These are phyloP conservation scores for Telmatochromis brichardi DNA, from an alignment of 2,113 vertebrate species.

Conservation along the genomic window DNA sequence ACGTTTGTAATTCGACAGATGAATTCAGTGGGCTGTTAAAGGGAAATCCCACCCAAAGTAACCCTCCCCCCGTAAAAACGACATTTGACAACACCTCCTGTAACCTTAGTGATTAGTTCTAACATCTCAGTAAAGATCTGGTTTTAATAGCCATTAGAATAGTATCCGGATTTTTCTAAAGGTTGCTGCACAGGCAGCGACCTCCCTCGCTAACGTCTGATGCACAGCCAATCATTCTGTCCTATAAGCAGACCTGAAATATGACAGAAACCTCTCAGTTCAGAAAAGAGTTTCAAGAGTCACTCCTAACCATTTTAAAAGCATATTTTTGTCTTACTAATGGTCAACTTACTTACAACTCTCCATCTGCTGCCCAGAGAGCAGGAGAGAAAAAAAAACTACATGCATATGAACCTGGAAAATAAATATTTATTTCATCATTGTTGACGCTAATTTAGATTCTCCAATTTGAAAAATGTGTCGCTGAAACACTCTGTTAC, in stretches of 20 bases:
- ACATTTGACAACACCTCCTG: not conserved
- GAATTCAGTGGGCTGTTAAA: not conserved
- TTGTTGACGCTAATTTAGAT: not conserved
- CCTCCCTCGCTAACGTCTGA: not conserved
- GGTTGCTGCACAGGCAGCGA: not conserved
- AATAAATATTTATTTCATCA: not conserved
- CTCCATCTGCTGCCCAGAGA: not conserved
- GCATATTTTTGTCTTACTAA: not conserved
- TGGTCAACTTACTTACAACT: not conserved
- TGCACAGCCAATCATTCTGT: not conserved
- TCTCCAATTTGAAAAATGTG: not conserved
- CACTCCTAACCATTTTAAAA: not conserved
- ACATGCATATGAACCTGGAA: not conserved
- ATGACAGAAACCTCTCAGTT: not conserved
- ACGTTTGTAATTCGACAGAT: not conserved
- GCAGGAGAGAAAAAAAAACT: not conserved
- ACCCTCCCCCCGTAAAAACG: accelerated
- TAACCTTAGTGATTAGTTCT: not conserved
- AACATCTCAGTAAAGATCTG: not conserved
- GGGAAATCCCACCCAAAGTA: not conserved
- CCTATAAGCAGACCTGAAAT: not conserved
- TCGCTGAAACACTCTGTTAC: not conserved
- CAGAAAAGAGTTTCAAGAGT: not conserved
- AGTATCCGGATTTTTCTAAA: not conserved
- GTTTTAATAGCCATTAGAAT: not conserved